A percentile compares a stretch with the other conserved stretches of the same genome.
These are phyloP conservation scores for Periophthalmodon schlosseri DNA, from an alignment of 2,113 vertebrate species.

Conservation along the genomic window DNA sequence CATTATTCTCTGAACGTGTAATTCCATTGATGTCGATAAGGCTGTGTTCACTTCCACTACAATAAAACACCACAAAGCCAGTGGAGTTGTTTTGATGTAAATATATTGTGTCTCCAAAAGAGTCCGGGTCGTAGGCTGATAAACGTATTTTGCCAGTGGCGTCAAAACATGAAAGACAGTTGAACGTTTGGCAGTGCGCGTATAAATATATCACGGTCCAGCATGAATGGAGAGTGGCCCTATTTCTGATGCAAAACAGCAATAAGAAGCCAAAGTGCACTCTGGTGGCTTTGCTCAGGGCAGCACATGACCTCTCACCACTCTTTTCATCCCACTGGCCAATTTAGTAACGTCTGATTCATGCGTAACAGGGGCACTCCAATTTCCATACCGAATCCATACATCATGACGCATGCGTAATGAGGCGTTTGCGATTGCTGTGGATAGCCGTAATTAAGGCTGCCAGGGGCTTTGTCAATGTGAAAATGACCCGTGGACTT, in stretches of 20 bases:
- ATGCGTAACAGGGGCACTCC: slow-evolving; percentile 26
- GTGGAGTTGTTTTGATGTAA: slow-evolving; percentile 36
- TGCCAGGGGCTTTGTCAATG: slow-evolving; percentile 45
- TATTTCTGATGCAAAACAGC: neutral
- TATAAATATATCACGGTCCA: slow-evolving; percentile 8
- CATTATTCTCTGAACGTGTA: neutral
- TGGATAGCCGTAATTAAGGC: slow-evolving; percentile 56
- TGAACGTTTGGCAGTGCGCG: slow-evolving; percentile 9
- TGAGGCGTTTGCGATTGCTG: slow-evolving; percentile 47
- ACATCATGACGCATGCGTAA: slow-evolving; percentile 38
- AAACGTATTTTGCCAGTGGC: slow-evolving; percentile 30
- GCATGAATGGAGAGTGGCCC: neutral
- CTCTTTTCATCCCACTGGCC: slow-evolving; percentile 14
- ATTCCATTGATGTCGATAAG: neutral
- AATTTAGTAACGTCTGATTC: slow-evolving; percentile 36
- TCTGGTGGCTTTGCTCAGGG: slow-evolving; percentile 19
- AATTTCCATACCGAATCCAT: slow-evolving; percentile 35
- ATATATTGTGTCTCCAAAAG: slow-evolving; percentile 19
- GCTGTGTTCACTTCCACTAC: neutral
- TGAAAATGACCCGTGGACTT: slow-evolving; percentile 58
- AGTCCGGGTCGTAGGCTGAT: slow-evolving; percentile 21
- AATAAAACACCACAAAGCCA: slow-evolving; percentile 7
- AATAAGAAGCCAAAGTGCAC: neutral
- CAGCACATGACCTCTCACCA: slow-evolving; percentile 50
- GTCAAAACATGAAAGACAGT: slow-evolving; percentile 30